These are phyloP conservation scores for Scolanthus callimorphus DNA, from an alignment of 92 coral and sea anemone genomes.

Conservation along the genomic window DNA sequence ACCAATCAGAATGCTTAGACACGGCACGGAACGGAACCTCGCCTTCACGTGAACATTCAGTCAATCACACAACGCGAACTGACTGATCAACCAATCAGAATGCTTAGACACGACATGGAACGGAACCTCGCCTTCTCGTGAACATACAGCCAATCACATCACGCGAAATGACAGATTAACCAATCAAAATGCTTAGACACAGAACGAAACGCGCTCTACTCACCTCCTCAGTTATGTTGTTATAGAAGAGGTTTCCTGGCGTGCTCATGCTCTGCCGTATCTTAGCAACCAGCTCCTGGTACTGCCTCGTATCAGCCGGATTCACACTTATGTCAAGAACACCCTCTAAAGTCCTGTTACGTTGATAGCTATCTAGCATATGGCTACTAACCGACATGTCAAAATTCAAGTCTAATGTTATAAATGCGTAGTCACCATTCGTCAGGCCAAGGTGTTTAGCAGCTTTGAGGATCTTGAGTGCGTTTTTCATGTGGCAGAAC, in stretches of 20 bases:
- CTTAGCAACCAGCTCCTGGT: not conserved
- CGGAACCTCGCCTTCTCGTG: too few species aligned
- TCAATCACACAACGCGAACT: too few species aligned
- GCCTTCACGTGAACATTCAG: too few species aligned
- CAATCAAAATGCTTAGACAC: too few species aligned
- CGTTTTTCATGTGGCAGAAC: slow-evolving; percentile 4
- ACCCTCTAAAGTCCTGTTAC: slow-evolving; percentile 1
- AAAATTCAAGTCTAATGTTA: slow-evolving; percentile 6
- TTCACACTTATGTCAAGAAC: slow-evolving; percentile 11
- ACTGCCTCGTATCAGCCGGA: not conserved
- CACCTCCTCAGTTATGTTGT: slow-evolving; percentile 2
- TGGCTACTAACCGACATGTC: slow-evolving; percentile 4
- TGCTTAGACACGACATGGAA: too few species aligned
- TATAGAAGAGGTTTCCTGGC: slow-evolving; percentile 4
- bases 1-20: too few species aligned
- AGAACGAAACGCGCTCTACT: too few species aligned
- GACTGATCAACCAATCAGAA: too few species aligned
- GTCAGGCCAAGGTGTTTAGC: slow-evolving; percentile 5
- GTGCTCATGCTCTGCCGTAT: not conserved
- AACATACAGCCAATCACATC: too few species aligned
- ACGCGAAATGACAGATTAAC: too few species aligned
- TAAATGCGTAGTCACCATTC: slow-evolving; percentile 17
- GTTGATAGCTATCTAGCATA: not conserved
- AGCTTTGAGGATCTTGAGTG: not conserved
- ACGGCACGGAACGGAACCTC: too few species aligned